These are phyloP conservation scores for Microcebus tavaratra DNA, from an alignment of 2,113 vertebrate species.

Conservation along the genomic window DNA sequence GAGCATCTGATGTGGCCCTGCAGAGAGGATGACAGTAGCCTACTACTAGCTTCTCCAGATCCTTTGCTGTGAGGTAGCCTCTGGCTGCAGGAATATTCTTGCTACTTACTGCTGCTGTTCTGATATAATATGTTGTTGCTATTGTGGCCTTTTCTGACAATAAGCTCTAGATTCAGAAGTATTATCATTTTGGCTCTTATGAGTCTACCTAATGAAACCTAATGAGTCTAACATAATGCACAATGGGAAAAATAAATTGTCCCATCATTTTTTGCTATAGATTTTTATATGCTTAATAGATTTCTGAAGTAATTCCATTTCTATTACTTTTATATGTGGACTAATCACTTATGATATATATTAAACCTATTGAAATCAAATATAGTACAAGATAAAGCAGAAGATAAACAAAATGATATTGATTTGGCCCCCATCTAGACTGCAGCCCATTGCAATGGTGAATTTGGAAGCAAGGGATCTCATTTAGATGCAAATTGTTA, in stretches of 20 bases:
- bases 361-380: not conserved
- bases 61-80: not conserved
- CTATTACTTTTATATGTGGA: not conserved
- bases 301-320: conserved; percentile 26
- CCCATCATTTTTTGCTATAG: not conserved
- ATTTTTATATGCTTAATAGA: conserved; percentile 16
- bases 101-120: not conserved
- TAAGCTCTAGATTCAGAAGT: not conserved
- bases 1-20: not conserved
- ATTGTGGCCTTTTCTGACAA: not conserved
- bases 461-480: not conserved
- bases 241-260: not conserved
- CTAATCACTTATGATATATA: not conserved
- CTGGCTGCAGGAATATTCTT: not conserved
- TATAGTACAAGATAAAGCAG: not conserved
- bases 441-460: not conserved
- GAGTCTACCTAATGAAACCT: not conserved
- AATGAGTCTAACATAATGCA: not conserved
- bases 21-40: not conserved
- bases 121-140: not conserved
- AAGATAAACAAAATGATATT: not conserved
- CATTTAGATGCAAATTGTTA: not conserved
- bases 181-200: not conserved
- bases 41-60: not conserved
- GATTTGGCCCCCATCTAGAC: not conserved